Percentiles rank a stretch among this genome's conserved stretches.
These are phyloP conservation scores for Semotilus atromaculatus DNA, from an alignment of 2,797 vertebrate genomes.

Conservation along the genomic window DNA sequence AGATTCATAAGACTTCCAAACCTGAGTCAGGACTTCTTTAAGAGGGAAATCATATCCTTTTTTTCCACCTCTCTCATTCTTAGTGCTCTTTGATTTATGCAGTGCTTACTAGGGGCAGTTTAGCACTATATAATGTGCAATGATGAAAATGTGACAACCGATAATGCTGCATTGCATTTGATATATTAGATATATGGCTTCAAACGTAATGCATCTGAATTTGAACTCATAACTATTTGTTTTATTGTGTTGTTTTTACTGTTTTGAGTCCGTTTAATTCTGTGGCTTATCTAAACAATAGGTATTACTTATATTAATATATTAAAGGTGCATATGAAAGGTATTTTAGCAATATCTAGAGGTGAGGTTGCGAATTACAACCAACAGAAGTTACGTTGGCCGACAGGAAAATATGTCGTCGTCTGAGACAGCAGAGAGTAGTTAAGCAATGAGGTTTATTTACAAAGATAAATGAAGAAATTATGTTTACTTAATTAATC, in stretches of 20 bases:
- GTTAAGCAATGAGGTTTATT: no score
- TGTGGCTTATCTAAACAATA: no score
- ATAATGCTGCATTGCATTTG: neutral
- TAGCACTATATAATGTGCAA: neutral
- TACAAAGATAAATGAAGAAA: no score
- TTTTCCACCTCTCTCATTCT: neutral
- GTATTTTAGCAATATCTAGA: no score
- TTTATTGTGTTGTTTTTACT: neutral
- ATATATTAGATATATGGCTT: no score
- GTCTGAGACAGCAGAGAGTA: no score
- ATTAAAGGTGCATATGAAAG: no score
- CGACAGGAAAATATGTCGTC: no score
- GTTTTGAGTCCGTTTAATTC: neutral
- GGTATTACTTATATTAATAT: neutral
- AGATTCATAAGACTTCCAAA: neutral
- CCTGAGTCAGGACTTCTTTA: neutral
- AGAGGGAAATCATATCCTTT: neutral
- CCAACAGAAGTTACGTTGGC: no score
- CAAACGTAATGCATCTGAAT: neutral
- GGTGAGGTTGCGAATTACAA: no score
- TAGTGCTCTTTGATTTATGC: neutral
- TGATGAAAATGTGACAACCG: neutral
- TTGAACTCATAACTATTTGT: neutral
- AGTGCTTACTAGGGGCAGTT: neutral
- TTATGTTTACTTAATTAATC: no score